Evolutionary conservation across 92 coral and sea anemone genomes (phyloP).

Genomic region (Palythoa grandiflora): DNA sequence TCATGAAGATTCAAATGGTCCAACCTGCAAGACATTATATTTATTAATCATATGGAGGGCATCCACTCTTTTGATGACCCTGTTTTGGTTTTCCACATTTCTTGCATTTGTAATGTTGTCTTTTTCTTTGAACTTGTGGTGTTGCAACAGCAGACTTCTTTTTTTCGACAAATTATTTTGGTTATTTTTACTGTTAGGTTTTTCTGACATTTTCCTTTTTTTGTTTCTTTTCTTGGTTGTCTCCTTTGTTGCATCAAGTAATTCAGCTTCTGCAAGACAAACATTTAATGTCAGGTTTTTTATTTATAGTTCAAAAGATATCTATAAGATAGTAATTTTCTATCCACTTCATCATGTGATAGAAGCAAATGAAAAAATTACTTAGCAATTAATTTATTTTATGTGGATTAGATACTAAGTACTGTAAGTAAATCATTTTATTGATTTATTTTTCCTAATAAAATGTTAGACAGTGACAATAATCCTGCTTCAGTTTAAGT

Average conservation of each 20-base stretch:
- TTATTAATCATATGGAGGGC: conserved; percentile 22
- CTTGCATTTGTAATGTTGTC: not conserved
- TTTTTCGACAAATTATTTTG: not conserved
- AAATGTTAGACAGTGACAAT: too few species aligned
- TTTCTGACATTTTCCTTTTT: conserved; percentile 21
- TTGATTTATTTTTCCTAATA: too few species aligned
- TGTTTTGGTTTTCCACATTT: conserved; percentile 54
- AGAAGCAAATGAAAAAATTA: too few species aligned
- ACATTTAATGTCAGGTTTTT: not conserved
- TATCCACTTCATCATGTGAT: too few species aligned
- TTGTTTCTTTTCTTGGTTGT: conserved; percentile 5
- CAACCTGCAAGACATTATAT: conserved; percentile 1
- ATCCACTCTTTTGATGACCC: conserved; percentile 36
- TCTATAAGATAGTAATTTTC: too few species aligned
- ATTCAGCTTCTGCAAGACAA: conserved; percentile 18
- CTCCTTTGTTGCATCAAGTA: conserved; percentile 17
- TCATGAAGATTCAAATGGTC: conserved; percentile 12
- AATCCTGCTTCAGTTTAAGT: too few species aligned
- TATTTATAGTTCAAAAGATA: not conserved
- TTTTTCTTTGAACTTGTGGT: conserved; percentile 26
- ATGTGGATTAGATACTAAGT: too few species aligned
- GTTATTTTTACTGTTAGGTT: not conserved
- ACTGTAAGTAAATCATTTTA: too few species aligned
- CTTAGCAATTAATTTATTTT: too few species aligned
- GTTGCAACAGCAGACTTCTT: conserved; percentile 15